A percentile compares a stretch with the other conserved stretches of the same genome.
Conservation (phyloP, 2,888 invertebrate species). For the Cerastoderma edule region DNA sequence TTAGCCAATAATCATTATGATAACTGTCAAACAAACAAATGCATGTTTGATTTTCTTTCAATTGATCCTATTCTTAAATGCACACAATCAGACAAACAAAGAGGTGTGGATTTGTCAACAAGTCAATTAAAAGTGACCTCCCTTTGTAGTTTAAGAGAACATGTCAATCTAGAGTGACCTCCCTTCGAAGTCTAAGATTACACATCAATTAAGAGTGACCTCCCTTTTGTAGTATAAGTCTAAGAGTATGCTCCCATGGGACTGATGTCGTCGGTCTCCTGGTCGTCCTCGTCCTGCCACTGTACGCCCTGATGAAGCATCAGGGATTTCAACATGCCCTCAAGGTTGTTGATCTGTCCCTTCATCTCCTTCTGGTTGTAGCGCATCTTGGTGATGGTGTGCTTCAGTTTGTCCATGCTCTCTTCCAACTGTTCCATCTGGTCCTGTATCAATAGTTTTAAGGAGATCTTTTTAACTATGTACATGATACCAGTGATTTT, state of each 20-base stretch:
- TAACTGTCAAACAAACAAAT: neutral
- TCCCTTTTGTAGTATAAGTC: neutral
- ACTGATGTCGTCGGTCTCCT: conserved; percentile 66
- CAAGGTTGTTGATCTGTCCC: conserved; percentile 74
- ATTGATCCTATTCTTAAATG: neutral
- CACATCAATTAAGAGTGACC: neutral
- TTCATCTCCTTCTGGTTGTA: conserved; percentile 73
- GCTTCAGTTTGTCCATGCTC: conserved; percentile 74
- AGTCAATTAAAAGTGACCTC: neutral
- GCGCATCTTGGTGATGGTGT: conserved; percentile 73
- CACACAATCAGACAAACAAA: neutral
- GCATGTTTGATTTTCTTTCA: neutral
- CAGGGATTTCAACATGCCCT: conserved; percentile 79
- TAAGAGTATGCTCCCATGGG: conserved; percentile 56
- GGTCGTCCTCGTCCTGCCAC: conserved; percentile 79
- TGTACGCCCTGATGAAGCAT: conserved; percentile 68
- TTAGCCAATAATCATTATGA: neutral
- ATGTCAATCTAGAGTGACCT: neutral
- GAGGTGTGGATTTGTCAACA: neutral
- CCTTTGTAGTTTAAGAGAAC: neutral
- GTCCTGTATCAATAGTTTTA: conserved; percentile 65
- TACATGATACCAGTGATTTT: neutral
- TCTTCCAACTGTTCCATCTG: conserved; percentile 78
- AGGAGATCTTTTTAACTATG: neutral
- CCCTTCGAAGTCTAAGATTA: neutral